Evolutionary conservation across 2,797 vertebrate species (phyloP).

Genomic region (Aldrovandia affinis): DNA sequence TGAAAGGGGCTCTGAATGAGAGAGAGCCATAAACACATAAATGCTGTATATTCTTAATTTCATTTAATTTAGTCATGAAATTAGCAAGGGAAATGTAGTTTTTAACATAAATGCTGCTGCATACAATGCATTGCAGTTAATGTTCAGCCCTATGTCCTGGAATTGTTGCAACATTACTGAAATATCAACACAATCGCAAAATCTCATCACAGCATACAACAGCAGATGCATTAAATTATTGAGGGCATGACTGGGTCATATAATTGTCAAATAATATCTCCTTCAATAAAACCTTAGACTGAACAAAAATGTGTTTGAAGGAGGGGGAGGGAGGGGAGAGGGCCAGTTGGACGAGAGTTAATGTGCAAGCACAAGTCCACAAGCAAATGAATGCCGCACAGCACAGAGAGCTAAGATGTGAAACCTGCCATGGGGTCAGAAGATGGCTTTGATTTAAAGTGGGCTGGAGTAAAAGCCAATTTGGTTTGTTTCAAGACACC

Average conservation of each 20-base stretch:
- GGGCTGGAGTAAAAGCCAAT: constrained; percentile 1
- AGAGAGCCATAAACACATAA: too few relatives aligned
- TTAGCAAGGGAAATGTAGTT: too few relatives aligned
- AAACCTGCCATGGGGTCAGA: not conserved
- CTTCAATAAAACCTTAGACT: not conserved
- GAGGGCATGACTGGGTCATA: not conserved
- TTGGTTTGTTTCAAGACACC: constrained; percentile 19
- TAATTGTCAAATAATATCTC: not conserved
- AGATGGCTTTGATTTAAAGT: not conserved
- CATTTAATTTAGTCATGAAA: too few relatives aligned
- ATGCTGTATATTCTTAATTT: too few relatives aligned
- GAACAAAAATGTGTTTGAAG: not conserved
- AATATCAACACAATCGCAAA: not conserved
- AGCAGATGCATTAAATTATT: not conserved
- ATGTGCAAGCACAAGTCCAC: not conserved
- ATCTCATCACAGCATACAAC: not conserved
- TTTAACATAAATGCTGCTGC: not conserved
- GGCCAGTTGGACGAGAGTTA: not conserved
- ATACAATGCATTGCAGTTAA: too few relatives aligned
- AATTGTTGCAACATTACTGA: not conserved
- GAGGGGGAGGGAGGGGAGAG: not conserved
- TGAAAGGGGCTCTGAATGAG: not conserved
- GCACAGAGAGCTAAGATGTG: not conserved
- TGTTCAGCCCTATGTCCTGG: not conserved
- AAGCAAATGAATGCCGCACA: not conserved